A percentile compares a stretch with the other conserved stretches of the same genome.
phyloP scores from a whole-genome alignment of 1,140 invertebrate species.

The Bradynema listronoti region DNA sequence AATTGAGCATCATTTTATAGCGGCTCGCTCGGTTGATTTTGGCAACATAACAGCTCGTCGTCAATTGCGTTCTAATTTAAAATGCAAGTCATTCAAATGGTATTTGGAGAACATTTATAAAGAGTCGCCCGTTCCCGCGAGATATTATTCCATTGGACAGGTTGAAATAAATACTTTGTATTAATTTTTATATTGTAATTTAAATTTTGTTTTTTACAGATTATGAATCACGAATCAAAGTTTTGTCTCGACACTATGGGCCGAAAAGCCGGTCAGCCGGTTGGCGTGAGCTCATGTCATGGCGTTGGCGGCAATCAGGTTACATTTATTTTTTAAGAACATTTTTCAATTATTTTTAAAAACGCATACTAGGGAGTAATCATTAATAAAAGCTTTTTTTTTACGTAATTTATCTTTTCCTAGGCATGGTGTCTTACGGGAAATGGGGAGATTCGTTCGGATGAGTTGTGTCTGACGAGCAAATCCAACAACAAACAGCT shows the following conservation, averaged over 20 bases:
- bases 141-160: conserved; percentile 39
- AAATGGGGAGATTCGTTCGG: conserved; percentile 42
- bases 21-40: conserved; percentile 37
- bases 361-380: no score
- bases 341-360: conserved; percentile 3
- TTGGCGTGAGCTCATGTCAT: conserved; percentile 37
- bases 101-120: conserved; percentile 94
- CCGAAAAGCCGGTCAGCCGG: conserved; percentile 33
- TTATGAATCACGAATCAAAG: conserved; percentile 18
- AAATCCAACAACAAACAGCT: neutral
- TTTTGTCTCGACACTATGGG: conserved; percentile 45
- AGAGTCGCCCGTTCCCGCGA: conserved; percentile 67
- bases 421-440: conserved; percentile 39
- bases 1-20: conserved; percentile 26
- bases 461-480: conserved; percentile 35
- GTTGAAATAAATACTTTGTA: conserved; percentile 58
- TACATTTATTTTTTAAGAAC: neutral
- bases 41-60: conserved; percentile 75
- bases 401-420: no score
- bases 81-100: conserved; percentile 95
- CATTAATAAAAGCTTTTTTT: no score
- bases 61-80: conserved; percentile 70
- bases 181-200: conserved; percentile 60
- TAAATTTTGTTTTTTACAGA: conserved; percentile 47
- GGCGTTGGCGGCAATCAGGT: conserved; percentile 48